Conservation (phyloP, 2,888 invertebrate species). For the Hermaeophaga mercurialis region DNA sequence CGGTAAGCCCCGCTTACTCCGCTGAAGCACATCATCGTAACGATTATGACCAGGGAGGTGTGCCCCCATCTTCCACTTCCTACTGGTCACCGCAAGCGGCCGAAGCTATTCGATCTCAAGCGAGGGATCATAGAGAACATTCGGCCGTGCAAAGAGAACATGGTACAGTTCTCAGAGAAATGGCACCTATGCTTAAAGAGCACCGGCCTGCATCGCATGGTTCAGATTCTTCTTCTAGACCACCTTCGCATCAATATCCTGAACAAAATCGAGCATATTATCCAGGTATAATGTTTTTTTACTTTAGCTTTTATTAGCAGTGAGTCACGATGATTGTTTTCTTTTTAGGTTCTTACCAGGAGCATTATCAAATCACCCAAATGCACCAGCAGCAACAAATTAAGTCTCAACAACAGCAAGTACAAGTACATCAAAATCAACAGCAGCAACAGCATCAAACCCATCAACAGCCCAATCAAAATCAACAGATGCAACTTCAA, state of each 20-base stretch:
- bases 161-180: conserved; percentile 22
- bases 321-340: not conserved
- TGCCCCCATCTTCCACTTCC: conserved; percentile 44
- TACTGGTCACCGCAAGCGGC: conserved; percentile 41
- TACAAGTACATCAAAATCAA: conserved; percentile 15
- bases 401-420: conserved; percentile 29
- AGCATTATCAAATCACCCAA: conserved; percentile 26
- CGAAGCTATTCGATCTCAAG: conserved; percentile 23
- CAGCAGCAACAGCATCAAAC: conserved; percentile 17
- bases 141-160: conserved; percentile 39
- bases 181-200: conserved; percentile 33
- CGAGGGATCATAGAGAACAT: conserved; percentile 34
- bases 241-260: conserved; percentile 34
- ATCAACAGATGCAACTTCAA: conserved; percentile 28
- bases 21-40: conserved; percentile 37
- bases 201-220: conserved; percentile 46
- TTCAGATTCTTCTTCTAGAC: conserved; percentile 34
- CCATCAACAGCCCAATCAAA: conserved; percentile 25
- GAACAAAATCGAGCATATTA: conserved; percentile 34
- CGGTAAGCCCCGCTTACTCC: conserved; percentile 49
- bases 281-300: conserved; percentile 21
- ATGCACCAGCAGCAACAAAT: conserved; percentile 25
- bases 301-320: not conserved
- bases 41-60: conserved; percentile 36
- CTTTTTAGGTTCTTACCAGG: conserved; percentile 26